Evolutionary conservation across 2,888 invertebrate genomes (phyloP).

Genomic region (Melikaiella ostensackeni): DNA sequence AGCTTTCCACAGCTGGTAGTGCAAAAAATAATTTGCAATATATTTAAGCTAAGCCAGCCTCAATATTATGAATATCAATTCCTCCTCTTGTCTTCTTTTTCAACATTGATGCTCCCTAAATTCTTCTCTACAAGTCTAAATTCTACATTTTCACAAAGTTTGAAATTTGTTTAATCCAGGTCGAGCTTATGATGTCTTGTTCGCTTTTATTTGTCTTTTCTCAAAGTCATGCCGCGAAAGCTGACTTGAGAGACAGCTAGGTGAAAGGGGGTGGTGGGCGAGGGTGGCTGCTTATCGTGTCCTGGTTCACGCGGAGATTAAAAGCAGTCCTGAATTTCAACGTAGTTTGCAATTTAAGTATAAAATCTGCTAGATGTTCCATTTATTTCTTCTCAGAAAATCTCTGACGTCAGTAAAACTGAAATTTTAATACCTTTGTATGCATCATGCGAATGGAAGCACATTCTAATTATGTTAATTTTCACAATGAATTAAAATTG

Average conservation of each 20-base stretch:
- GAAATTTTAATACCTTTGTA: not conserved
- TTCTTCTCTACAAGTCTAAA: constrained; percentile 5
- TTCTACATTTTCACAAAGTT: constrained; percentile 33
- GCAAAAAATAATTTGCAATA: not conserved
- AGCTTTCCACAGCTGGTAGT: too few relatives aligned
- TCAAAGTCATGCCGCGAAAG: constrained; percentile 33
- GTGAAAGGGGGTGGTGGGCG: not conserved
- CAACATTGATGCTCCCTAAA: not conserved
- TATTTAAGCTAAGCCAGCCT: not conserved
- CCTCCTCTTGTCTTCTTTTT: not conserved
- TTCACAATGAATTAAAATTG: not conserved
- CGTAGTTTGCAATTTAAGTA: constrained; percentile 36
- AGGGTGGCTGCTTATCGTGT: constrained; percentile 17
- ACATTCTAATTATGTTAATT: not conserved
- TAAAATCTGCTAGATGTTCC: constrained; percentile 22
- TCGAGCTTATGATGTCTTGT: constrained; percentile 36
- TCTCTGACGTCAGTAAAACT: constrained; percentile 10
- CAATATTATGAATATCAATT: not conserved
- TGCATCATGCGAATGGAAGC: not conserved
- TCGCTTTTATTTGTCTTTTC: constrained; percentile 34
- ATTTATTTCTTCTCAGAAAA: constrained; percentile 6
- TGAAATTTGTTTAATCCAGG: constrained; percentile 30
- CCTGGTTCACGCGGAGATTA: constrained; percentile 38
- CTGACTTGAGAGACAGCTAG: not conserved
- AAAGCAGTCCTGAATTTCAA: constrained; percentile 28